These are phyloP conservation scores for Desmophyllum pertusum DNA, from an alignment of 92 coral and sea anemone genomes.

Conservation along the genomic window DNA sequence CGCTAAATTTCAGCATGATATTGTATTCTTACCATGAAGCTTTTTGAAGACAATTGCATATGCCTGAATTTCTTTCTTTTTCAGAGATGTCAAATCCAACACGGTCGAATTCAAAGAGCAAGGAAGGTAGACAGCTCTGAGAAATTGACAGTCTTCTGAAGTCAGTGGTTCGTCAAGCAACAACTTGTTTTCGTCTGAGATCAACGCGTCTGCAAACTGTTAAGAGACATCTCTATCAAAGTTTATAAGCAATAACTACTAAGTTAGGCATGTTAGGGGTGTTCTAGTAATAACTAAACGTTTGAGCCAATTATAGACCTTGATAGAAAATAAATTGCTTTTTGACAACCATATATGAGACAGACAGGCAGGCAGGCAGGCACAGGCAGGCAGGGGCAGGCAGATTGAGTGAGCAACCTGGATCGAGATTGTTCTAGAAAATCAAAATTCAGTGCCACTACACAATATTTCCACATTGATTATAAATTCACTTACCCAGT, in stretches of 20 bases:
- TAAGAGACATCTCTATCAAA: not conserved
- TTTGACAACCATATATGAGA: no score
- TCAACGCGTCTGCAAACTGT: slow-evolving; percentile 15
- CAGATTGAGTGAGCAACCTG: no score
- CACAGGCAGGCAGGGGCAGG: no score
- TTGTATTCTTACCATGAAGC: slow-evolving; percentile 1
- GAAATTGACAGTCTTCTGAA: not conserved
- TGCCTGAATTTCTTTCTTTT: not conserved
- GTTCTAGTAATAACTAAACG: no score
- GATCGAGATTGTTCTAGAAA: no score
- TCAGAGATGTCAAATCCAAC: not conserved
- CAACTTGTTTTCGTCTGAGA: not conserved
- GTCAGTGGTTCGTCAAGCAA: not conserved
- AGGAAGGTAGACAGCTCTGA: not conserved
- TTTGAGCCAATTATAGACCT: no score
- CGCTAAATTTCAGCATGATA: no score
- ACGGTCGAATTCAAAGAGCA: no score
- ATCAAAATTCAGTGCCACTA: not conserved
- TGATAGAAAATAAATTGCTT: no score
- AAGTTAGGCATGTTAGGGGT: no score
- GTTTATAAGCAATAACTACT: not conserved
- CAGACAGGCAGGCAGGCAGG: no score
- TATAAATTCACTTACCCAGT: slow-evolving; percentile 16
- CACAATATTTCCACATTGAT: not conserved
- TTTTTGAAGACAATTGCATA: slow-evolving; percentile 4